Conservation (phyloP, 1,140 invertebrate genomes). For the Anadara kagoshimensis region DNA sequence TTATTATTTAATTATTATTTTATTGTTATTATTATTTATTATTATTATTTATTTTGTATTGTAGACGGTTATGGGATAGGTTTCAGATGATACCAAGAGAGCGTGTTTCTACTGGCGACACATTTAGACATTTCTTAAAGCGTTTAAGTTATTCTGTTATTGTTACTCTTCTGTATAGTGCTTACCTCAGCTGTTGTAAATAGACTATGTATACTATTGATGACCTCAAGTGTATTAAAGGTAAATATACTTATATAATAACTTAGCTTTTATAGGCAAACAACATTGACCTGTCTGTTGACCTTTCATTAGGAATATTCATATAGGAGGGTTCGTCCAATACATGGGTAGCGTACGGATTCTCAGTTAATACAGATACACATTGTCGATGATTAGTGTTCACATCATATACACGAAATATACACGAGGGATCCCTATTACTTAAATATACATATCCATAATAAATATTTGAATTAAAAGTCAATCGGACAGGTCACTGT, state of each 20-base stretch:
- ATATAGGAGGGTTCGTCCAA: no score
- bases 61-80: slow-evolving; percentile 57
- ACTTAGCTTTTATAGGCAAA: no score
- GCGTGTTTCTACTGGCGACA: slow-evolving; percentile 43
- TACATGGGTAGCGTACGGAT: no score
- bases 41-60: no score
- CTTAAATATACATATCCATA: background rate
- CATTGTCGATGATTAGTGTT: no score
- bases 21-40: no score
- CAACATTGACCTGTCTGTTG: no score
- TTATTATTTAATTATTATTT: no score
- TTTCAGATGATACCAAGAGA: slow-evolving; percentile 67
- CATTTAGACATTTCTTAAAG: slow-evolving; percentile 48
- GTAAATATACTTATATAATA: slow-evolving; percentile 38
- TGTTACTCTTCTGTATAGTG: slow-evolving; percentile 54
- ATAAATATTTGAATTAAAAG: no score
- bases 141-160: slow-evolving; percentile 60
- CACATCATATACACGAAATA: no score
- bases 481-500: background rate
- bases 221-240: slow-evolving; percentile 56
- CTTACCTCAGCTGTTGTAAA: slow-evolving; percentile 53
- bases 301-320: no score
- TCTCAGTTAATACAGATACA: no score
- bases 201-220: slow-evolving; percentile 55
- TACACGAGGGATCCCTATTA: background rate